Conservation (phyloP, 2,888 invertebrate genomes). For the Aplocera efformata region DNA sequence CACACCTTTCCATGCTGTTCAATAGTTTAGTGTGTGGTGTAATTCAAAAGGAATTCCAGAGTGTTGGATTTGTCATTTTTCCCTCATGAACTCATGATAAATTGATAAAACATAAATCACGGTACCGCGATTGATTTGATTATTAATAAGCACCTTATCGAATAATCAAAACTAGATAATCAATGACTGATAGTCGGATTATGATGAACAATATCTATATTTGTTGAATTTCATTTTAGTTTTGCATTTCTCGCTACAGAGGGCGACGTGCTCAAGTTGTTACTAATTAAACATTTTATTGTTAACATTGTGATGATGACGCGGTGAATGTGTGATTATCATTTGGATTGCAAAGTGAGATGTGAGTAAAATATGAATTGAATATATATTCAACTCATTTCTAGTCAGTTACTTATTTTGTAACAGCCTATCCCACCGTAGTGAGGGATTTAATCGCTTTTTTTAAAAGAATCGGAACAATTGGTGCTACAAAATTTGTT, state of each 20-base stretch:
- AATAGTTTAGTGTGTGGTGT: background rate
- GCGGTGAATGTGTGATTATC: conserved; percentile 17
- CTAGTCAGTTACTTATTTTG: no score
- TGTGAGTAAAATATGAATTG: background rate
- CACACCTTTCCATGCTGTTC: no score
- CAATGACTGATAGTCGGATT: conserved; percentile 43
- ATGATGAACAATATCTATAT: conserved; percentile 27
- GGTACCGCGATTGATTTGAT: conserved; percentile 38
- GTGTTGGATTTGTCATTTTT: conserved; percentile 1
- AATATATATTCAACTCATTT: no score
- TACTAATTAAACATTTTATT: no score
- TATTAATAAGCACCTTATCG: conserved; percentile 36
- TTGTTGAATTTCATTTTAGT: conserved; percentile 31
- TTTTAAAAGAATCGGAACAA: no score
- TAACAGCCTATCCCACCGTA: no score
- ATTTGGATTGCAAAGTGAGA: conserved; percentile 26
- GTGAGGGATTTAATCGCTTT: no score
- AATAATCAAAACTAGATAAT: conserved; percentile 41
- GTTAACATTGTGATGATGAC: background rate
- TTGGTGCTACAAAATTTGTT: no score
- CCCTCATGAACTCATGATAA: conserved; percentile 27
- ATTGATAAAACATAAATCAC: conserved; percentile 37
- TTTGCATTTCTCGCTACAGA: conserved; percentile 26
- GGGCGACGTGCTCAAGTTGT: conserved; percentile 12
- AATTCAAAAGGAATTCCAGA: conserved; percentile 13